Evolutionary conservation across 2,113 vertebrate species (phyloP), one percentile per base, ranked within the genome.

Genomic region (Spea multiplicata): DNA sequence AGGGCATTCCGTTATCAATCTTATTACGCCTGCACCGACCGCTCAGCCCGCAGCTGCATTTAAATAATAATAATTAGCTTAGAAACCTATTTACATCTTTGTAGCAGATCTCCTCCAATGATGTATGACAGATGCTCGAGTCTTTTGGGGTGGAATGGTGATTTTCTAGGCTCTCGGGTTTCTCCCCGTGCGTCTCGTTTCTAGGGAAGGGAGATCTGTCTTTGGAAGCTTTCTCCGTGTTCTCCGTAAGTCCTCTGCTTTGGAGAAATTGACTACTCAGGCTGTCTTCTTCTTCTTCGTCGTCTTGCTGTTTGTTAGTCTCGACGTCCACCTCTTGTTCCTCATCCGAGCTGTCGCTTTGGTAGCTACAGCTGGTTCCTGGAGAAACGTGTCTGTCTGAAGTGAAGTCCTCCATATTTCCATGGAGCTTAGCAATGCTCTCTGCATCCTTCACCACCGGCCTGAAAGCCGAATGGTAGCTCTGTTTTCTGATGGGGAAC

Each of bases 21-120:
- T 91, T 89, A 87, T 88, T 89, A 91, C 87, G 91, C 93, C 89
- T 91, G 91, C 88, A 86, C 87, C 82, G 90, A 90, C 85, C 84
- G 85, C 88, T 91, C 91, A 83, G 85, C 91, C 92, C 88, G 86
- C 83, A 86, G 85, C 84, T 81, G 87, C 87, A 89, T 91, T 95
- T 92, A 91, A 91, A 91, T 89, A 92, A 89, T 90, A 90, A 91
- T 93, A 92, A 92, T 92, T 92, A 92, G 89, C 85, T 88, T 82
- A 90, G 86, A 86, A 88, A 89, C 88, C 90, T 93, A 97, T 97
- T 98, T 97, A 97, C 96, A 92, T 97, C 95, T 93, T 96, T 98
- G 93, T 96, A 97, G 84, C 91, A 83, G 72, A 91, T 88, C 84
- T 97, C 95, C 90, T 98, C 96, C 85, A 91, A 82, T 75, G 92